These are phyloP conservation scores for Smutsia temminckii DNA, from an alignment of 2,797 vertebrate species.

Conservation along the genomic window DNA sequence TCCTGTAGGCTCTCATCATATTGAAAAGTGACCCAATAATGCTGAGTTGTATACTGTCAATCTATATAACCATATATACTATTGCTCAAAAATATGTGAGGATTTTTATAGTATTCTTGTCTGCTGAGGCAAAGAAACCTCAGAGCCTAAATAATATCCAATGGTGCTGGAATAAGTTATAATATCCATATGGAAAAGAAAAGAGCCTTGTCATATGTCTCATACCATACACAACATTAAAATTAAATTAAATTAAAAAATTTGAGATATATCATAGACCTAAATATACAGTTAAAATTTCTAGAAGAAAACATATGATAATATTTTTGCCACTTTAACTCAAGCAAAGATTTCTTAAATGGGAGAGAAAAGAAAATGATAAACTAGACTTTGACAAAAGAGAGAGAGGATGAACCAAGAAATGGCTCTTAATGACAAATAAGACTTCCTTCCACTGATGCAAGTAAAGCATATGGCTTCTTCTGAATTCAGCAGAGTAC, in stretches of 20 bases:
- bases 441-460: not conserved
- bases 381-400: not conserved
- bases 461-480: not conserved
- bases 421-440: not conserved
- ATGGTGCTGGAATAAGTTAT: not conserved
- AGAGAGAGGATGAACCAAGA: not conserved
- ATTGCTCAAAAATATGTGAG: not conserved
- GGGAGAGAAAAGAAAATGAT: not conserved
- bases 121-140: not conserved
- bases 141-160: not conserved
- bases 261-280: not conserved
- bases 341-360: not conserved
- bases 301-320: not conserved
- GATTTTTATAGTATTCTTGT: not conserved
- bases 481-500: not conserved
- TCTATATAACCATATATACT: not conserved
- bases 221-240: not conserved
- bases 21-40: not conserved
- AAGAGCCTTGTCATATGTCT: not conserved
- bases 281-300: not conserved
- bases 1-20: not conserved
- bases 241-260: not conserved
- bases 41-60: not conserved
- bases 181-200: not conserved
- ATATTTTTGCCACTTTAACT: not conserved